Conservation (phyloP, 2,797 vertebrate genomes). For the Salarias fasciatus region DNA sequence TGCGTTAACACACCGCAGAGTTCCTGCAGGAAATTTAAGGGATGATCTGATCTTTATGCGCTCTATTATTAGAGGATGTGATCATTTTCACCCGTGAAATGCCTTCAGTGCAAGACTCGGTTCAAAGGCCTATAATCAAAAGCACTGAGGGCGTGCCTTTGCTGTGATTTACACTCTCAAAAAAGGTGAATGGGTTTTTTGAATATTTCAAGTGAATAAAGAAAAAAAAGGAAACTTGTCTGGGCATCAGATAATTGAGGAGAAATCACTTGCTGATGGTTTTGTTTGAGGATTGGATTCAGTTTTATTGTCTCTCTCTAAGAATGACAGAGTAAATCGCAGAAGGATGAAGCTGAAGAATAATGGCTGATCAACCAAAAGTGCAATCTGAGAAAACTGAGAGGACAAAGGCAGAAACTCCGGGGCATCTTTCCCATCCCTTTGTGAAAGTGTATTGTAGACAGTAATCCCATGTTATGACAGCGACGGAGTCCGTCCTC, state of each 20-base stretch:
- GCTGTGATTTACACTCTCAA: too few relatives aligned
- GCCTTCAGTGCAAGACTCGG: neutral
- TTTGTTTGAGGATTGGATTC: neutral
- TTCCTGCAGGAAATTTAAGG: neutral
- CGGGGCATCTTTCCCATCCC: slow-evolving; percentile 52
- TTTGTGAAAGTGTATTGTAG: slow-evolving; percentile 62
- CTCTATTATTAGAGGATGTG: slow-evolving; percentile 16
- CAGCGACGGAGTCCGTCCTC: slow-evolving; percentile 62
- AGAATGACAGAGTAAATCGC: slow-evolving; percentile 20
- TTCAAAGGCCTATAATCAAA: too few relatives aligned
- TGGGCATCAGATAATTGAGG: neutral
- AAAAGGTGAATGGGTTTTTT: too few relatives aligned
- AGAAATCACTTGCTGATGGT: neutral
- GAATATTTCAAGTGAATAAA: too few relatives aligned
- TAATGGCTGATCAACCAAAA: slow-evolving; percentile 37
- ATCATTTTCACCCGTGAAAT: slow-evolving; percentile 12
- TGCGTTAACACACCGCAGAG: neutral
- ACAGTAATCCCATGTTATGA: slow-evolving; percentile 73
- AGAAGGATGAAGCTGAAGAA: slow-evolving; percentile 11
- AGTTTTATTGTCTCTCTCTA: neutral
- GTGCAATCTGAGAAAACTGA: slow-evolving; percentile 55
- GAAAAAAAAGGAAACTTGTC: neutral
- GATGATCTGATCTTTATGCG: neutral
- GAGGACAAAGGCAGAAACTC: slow-evolving; percentile 56
- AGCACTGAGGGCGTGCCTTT: too few relatives aligned